Percentiles rank a stretch among this genome's conserved stretches.
Evolutionary conservation across 2,888 invertebrate species (phyloP).

Genomic region (Gisinianus flammeolus): DNA sequence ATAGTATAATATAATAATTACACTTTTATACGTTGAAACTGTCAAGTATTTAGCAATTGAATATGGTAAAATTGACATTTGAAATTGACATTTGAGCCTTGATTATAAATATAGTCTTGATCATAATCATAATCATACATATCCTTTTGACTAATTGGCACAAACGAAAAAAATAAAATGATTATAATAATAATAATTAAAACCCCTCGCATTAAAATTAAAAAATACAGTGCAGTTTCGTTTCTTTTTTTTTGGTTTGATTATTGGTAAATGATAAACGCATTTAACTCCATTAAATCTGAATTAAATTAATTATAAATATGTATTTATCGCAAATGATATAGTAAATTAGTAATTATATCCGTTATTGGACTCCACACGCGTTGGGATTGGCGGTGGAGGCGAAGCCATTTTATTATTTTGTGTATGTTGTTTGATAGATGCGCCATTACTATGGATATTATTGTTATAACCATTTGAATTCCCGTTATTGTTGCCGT

Average conservation of each 20-base stretch:
- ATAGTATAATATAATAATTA: too few species aligned
- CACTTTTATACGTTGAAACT: too few species aligned
- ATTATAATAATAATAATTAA: not conserved
- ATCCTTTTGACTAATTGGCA: not conserved
- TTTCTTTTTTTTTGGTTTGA: too few species aligned
- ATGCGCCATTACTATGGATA: constrained; percentile 40
- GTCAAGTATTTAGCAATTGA: too few species aligned
- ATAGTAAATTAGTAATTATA: constrained; percentile 2
- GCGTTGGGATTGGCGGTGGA: constrained; percentile 36
- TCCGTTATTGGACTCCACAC: constrained; percentile 31
- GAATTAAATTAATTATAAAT: not conserved
- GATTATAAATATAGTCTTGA: too few species aligned
- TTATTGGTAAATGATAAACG: not conserved
- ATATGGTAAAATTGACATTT: too few species aligned
- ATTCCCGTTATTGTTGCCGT: constrained; percentile 19
- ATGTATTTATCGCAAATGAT: not conserved
- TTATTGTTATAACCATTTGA: constrained; percentile 46
- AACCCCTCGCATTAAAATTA: not conserved
- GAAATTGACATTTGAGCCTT: too few species aligned
- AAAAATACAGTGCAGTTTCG: not conserved
- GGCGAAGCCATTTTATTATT: constrained; percentile 39
- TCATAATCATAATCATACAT: not conserved
- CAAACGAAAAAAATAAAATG: not conserved
- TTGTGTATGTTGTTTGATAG: constrained; percentile 21
- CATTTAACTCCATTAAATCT: not conserved